phyloP scores from a whole-genome alignment of 2,888 invertebrate species.

The Ormyrus labotus region DNA sequence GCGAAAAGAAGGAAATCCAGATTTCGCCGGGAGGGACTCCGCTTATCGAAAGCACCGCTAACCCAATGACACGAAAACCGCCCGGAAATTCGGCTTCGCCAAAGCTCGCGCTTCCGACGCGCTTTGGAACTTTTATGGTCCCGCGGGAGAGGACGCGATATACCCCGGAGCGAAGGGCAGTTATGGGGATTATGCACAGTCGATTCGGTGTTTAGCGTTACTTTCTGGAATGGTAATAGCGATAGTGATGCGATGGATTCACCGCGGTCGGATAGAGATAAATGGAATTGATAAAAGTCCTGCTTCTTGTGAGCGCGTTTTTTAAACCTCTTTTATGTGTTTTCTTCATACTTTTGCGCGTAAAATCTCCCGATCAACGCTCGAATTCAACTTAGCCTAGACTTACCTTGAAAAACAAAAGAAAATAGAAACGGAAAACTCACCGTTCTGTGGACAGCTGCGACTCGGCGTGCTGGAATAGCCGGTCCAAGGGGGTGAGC shows the following conservation, averaged over 20 bases:
- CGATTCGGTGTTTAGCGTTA: too few species aligned
- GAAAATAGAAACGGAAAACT: constrained; percentile 56
- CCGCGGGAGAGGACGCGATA: constrained; percentile 21
- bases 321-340: too few species aligned
- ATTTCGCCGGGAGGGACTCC: not conserved
- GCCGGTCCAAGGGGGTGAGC: constrained; percentile 63
- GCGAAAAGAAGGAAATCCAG: not conserved
- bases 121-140: constrained; percentile 24
- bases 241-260: too few species aligned
- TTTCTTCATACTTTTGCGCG: too few species aligned
- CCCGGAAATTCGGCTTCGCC: constrained; percentile 22
- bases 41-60: constrained; percentile 47
- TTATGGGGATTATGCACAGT: too few species aligned
- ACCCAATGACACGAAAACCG: constrained; percentile 49
- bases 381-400: too few species aligned
- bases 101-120: not conserved
- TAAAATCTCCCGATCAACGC: too few species aligned
- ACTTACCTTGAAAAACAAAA: too few species aligned
- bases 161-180: constrained; percentile 19
- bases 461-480: constrained; percentile 65
- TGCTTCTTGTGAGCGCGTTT: too few species aligned
- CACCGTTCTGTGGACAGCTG: constrained; percentile 66
- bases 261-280: too few species aligned
- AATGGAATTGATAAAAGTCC: too few species aligned
- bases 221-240: too few species aligned